Base-by-base conservation (phyloP, 2,797 vertebrate genomes). In the Poeciliopsis infans region DNA sequence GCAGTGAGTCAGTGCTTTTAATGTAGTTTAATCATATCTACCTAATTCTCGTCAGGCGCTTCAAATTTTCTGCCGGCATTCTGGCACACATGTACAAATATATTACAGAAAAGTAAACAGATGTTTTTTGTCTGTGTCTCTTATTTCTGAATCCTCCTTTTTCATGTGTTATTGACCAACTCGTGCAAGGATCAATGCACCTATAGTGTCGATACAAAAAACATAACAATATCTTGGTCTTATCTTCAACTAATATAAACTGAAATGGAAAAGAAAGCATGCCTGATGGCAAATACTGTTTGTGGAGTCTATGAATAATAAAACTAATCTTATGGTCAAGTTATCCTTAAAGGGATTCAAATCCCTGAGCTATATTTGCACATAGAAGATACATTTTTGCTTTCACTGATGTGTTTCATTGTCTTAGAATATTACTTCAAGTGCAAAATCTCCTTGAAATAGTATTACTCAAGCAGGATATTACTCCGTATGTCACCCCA, bases 301-400 rank as follows among this genome's bases (percentile, higher is more conserved):
- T 46, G 20, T 49, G 45, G 36, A 43, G n/a, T 10, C 36, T 43
- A 41, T 36, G 13, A 23, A 20, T 51, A 43, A 12, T 39, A 41
- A 72, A 39, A 83, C 68, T 73, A 57, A 28, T 66, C 75, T 75
- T 46, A 76, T 55, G 74, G 76, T 76, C 79, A 76, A 28, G 71
- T 78, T 82, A 78, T 71, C 28, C 36, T 81, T 77, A 82, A 45
- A 64, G 77, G 64, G 45, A 43, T 75, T 23, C 23, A 53, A 53
- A 25, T 53, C 51, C 51, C 51, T 71, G 51, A 83, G 28, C 76
- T 88, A 23, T 79, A 79, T 79, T 85, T 87, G 74, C 61, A 82
- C 85, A 57, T 25, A 78, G 79, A 86, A 89, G 84, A 90, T 87
- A 83, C 72, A 76, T 83, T 66, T 33, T 43, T 53, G 49, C 31